Base-by-base conservation (phyloP, 2,888 invertebrate species). In the Aspidiotus destructor region DNA sequence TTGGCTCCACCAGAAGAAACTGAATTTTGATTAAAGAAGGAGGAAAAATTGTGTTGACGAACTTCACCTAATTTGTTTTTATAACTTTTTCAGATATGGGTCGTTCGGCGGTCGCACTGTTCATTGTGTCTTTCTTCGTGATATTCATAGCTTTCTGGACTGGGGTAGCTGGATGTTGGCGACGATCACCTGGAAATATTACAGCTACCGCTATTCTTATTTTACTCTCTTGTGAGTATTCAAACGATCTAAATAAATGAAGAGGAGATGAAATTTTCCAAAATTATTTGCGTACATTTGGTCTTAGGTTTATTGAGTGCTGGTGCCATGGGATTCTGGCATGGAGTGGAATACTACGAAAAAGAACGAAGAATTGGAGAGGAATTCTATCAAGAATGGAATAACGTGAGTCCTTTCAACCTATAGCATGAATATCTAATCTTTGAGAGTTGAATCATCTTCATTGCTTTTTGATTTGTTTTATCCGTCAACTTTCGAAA, bases 111-210 rank as follows among this genome's bases (percentile, higher is more conserved):
- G 88, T 96, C 76, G 93, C 92, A 52, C 83, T 96, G 74, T 95
- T 94, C 82, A 91, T 94, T 76, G 86, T 95, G 69, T 91, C 92
- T 62, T 92, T 98, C 80, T 83, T 93, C 74, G 85, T 92, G 58
- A 87, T 95, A 73, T 90, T 95, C 79, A 86, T 93, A 74, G 92
- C 95, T 28, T 96, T 96, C 80, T 92, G 95, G 85, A 92, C 94
- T 68, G 97, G 97, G 70, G 87, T 96, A 13, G 89, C 94, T 44
- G 96, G 97, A 74, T 98, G 97, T 78, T 98, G 96, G 93, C 88
- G 92, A 78, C 84, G 96, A 74, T 93, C 93, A 62, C 90, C 94
- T 9, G 92, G 92, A 73, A 92, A 94, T 77, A 91, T 95, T 75
- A 92, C 94, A 41, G 90, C 92, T 64, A 95, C 95, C 7, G 94